Base-by-base conservation (phyloP, 2,113 vertebrate genomes). In the Oreochromis spilurus region DNA sequence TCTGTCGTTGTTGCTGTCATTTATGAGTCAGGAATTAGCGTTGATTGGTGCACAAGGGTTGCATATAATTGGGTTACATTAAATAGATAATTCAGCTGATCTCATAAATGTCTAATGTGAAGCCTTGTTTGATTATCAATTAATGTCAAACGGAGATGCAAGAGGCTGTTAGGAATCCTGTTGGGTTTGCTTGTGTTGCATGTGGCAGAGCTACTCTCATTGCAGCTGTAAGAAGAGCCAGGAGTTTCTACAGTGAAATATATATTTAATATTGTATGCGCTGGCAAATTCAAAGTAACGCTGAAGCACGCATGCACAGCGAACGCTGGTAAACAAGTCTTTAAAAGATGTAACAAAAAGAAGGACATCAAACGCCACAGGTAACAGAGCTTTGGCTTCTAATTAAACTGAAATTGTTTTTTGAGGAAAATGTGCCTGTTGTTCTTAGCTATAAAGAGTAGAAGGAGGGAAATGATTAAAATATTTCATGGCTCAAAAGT, bases 91-190 rank as follows among this genome's bases (percentile, higher is more conserved):
- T 94, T 92, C 93, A 81, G 94, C 88, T 94, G 93, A 94, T 95
- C 93, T 92, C 94, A 94, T 95, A 94, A 95, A 95, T 94, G 92
- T 92, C 89, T 93, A 90, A 95, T 94, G 93, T 77, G 85, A 92
- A 93, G 90, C 84, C 94, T 93, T 93, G 94, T 94, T 95, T 94
- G 95, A 94, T 94, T 93, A 94, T 93, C 93, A 94, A 93, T 95
- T 95, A 93, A 92, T 94, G 95, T 95, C 94, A 94, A 90, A 87
- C 81, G 17, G 90, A 90, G 94, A 92, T 72, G 90, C 84, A n/a
- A 89, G 91, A 82, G 82, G 82, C 94, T 85, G 86, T 70, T 80
- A 43, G 87, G 87, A 81, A 70, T 89, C 91, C 85, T 75, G 83
- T 82, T 77, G 86, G 85, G 79, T 86, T 55, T 65, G 75, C 43